Percentiles rank a stretch among this genome's conserved stretches.
These are phyloP conservation scores for Drosophila affinis DNA, from an alignment of 2,888 invertebrate species.

Conservation along the genomic window DNA sequence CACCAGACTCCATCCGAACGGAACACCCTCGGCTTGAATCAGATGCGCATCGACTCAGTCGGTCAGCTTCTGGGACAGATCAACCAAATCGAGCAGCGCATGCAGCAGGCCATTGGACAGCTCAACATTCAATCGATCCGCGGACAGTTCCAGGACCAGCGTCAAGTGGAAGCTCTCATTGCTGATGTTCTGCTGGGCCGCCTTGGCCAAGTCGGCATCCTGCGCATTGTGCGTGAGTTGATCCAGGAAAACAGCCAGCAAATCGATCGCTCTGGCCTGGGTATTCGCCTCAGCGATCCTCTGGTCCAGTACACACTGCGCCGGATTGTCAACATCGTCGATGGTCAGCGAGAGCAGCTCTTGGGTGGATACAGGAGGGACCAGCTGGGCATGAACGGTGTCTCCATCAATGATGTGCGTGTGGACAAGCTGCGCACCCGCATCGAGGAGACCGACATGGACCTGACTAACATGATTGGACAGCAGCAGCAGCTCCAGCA, in stretches of 20 bases:
- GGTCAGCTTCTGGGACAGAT: constrained; percentile 53
- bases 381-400: constrained; percentile 86
- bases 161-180: constrained; percentile 52
- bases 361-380: constrained; percentile 86
- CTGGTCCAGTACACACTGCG: constrained; percentile 57
- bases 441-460: constrained; percentile 86
- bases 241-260: constrained; percentile 39
- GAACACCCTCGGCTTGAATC: constrained; percentile 58
- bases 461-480: constrained; percentile 47
- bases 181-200: constrained; percentile 65
- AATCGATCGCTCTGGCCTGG: constrained; percentile 76
- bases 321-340: constrained; percentile 85
- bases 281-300: constrained; percentile 88
- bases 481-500: constrained; percentile 63
- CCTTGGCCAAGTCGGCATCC: constrained; percentile 54
- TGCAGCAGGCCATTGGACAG: constrained; percentile 43
- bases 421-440: constrained; percentile 88
- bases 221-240: constrained; percentile 61
- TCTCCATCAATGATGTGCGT: constrained; percentile 87
- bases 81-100: constrained; percentile 52
- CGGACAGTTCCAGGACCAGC: constrained; percentile 22
- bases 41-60: constrained; percentile 59
- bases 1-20: constrained; percentile 63
- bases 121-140: background rate
- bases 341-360: constrained; percentile 86